Base-by-base conservation (phyloP, 2,888 invertebrate genomes). In the Euzophera pinguis region DNA sequence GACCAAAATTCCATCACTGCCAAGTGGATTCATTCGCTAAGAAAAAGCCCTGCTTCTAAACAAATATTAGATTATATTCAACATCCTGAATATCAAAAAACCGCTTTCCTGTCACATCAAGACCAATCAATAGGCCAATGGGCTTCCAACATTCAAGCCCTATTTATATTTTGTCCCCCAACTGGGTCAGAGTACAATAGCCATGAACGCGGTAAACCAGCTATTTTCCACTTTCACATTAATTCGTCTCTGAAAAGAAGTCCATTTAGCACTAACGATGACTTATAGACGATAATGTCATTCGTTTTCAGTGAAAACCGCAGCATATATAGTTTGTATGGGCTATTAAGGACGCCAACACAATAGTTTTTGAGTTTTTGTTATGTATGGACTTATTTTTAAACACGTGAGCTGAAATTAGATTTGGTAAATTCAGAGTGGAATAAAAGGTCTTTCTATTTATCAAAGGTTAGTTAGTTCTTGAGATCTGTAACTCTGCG, bases 201-300 rank as follows among this genome's bases (percentile, higher is more conserved):
- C 58, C 71, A 63, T 67, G 62, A 63, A 61, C 56, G 60, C 58
- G 57, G 56, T 58, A 64, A 74, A 75, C 64, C 67, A 62, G 42
- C 61, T 65, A 72, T 69, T 77, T 75, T 73, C 71, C 67, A 67
- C 63, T 66, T 57, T 53, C 58, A 58, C 64, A 65, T 71, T 70
- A 65, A 71, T 69, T 67, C 65, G 60, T 66, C 62, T 64, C 62
- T 71, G 75, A 75, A 77, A 81, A 74, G 74, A 72, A 75, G 67
- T 73, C 71, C 76, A 79, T 81, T 81, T 76, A 67, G 68, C 62
- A 61, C 68, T 76, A 81, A 82, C 79, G 78, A 83, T 78, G 77
- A 79, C 78, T 81, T 81, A 83, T 81, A 22, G 22, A 22, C 74
- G 76, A 81, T 78, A 81, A 78, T 45, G 45, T 45, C 45, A 34